Percentiles rank a stretch among this genome's conserved stretches.
phyloP scores from a whole-genome alignment of 2,797 vertebrate species.

The Gadopsis bispinosus region DNA sequence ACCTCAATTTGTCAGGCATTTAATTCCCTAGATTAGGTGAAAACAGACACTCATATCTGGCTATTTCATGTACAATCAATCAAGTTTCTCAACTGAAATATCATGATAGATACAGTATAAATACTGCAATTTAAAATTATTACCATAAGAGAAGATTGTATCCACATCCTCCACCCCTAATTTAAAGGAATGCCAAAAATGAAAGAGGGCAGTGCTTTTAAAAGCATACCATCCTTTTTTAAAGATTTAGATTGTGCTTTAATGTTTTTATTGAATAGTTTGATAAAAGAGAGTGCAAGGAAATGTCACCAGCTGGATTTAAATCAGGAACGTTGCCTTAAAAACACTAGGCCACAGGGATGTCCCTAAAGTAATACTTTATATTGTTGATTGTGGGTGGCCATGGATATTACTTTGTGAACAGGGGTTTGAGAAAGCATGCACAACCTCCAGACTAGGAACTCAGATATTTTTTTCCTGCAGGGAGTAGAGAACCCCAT shows the following conservation, averaged over 20 bases:
- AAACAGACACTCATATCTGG: not conserved
- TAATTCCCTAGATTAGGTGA: not conserved
- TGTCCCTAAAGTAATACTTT: not conserved
- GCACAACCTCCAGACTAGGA: not conserved
- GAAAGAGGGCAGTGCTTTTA: not conserved
- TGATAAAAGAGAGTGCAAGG: not conserved
- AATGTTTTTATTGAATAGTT: not conserved
- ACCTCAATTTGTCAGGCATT: not conserved
- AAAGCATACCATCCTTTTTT: not conserved
- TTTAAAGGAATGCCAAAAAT: not conserved
- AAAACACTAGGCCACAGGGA: not conserved
- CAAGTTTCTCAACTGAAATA: not conserved
- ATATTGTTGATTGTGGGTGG: conserved; percentile 4
- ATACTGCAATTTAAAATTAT: not conserved
- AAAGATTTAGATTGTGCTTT: not conserved
- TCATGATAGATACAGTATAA: not conserved
- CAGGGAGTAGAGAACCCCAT: conserved; percentile 20
- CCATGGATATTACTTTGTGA: conserved; percentile 12
- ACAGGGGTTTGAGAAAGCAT: conserved; percentile 3
- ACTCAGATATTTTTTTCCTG: not conserved
- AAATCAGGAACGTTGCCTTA: not conserved
- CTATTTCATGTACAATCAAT: not conserved
- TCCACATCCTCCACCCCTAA: not conserved
- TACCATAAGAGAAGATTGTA: not conserved
- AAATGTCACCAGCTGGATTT: not conserved